These are phyloP conservation scores for Euphonia xanthogaster DNA, from an alignment of 2,797 vertebrate genomes.

Conservation along the genomic window DNA sequence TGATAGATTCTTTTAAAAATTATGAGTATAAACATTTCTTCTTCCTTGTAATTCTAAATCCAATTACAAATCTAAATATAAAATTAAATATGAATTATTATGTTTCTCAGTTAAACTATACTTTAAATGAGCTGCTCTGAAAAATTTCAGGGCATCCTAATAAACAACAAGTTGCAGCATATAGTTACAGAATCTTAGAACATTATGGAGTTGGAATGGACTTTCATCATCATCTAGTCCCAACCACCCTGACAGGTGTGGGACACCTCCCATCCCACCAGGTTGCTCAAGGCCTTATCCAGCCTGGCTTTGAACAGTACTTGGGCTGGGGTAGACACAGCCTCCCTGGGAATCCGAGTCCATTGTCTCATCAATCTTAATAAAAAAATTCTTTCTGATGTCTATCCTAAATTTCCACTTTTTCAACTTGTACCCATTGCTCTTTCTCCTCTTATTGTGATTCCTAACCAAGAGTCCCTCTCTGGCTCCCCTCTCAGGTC, in stretches of 20 bases:
- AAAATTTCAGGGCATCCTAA: neutral
- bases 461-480: neutral
- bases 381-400: neutral
- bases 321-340: rapidly evolving
- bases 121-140: neutral
- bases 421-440: neutral
- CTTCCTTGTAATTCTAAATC: neutral
- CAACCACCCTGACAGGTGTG: neutral
- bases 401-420: neutral
- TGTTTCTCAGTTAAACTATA: neutral
- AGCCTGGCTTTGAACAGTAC: neutral
- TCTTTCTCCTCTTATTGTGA: neutral
- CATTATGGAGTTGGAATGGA: neutral
- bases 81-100: neutral
- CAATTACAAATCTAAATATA: neutral
- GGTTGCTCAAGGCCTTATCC: neutral
- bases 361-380: neutral
- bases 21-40: neutral
- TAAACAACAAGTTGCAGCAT: neutral
- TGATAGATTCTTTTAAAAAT: neutral
- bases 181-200: neutral
- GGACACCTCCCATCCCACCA: neutral
- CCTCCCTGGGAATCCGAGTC: neutral
- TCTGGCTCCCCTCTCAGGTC: neutral
- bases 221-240: neutral